Base-by-base conservation (phyloP, 2,888 invertebrate species). In the Dasysyrphus albostriatus region DNA sequence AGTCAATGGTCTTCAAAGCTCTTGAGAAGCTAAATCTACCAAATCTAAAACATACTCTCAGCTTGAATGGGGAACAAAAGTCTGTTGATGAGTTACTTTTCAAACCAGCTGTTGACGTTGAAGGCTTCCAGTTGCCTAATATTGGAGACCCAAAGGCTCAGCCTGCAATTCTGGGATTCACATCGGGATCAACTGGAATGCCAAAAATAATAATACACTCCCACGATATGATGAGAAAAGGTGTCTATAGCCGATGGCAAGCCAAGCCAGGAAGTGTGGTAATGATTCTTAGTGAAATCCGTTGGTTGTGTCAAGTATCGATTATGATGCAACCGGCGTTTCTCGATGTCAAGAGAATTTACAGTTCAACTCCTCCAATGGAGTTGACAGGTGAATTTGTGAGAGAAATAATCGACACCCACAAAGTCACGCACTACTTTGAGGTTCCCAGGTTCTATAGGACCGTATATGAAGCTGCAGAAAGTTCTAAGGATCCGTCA, bases 161-260 rank as follows among this genome's bases (percentile, higher is more conserved):
- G 14, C 63, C 78, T 0, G 87, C 83, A 6, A 61, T 78, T 32
- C 39, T 88, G n/a, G 75, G 80, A 2, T 75, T 88, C 32, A 88
- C 87, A 12, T 88, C 88, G 0, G 88, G 87, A 3, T 65, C 87
- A 0, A 83, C 87, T 0, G 88, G 83, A 1, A n/a, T 82, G 10
- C 83, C 88, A 5, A 88, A 88, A 54, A 78, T 73, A n/a, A 69
- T 78, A 14, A 73, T 81, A 19, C 61, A 88, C 2, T 82, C 78
- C 3, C 88, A 88, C 24, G 67, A 78, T 0, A 32, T 81, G 0
- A 42, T 88, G 19, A 69, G 4, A 7, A 12, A 44, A 9, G 14
- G 29, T 29, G n/a, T 44, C 1, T n/a, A 29, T 14, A 42, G 8
- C 29, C 32, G 7, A 32, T 32, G 24, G 24, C 24, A 24, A 24